These are phyloP conservation scores for Watsonalla cultraria DNA, from an alignment of 2,888 invertebrate genomes.

Conservation along the genomic window DNA sequence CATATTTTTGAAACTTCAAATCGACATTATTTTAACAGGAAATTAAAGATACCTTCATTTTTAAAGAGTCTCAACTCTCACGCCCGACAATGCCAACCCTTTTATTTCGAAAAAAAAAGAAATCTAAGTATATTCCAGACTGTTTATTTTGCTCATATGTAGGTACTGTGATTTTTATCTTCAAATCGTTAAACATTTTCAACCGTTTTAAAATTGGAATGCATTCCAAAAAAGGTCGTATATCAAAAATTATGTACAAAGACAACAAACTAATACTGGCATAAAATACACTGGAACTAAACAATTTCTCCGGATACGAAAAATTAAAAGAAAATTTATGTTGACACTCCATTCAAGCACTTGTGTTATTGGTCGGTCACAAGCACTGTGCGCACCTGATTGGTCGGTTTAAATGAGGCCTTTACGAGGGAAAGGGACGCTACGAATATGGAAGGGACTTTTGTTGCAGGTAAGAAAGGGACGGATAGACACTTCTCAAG, in stretches of 20 bases:
- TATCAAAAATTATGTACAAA: constrained; percentile 12
- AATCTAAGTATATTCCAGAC: too few relatives aligned
- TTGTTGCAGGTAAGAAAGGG: constrained; percentile 43
- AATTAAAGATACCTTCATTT: too few relatives aligned
- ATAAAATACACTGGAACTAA: constrained; percentile 16
- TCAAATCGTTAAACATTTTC: not conserved
- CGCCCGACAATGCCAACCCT: too few relatives aligned
- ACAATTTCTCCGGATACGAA: constrained; percentile 34
- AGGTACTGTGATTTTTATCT: too few relatives aligned
- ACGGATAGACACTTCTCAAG: constrained; percentile 71
- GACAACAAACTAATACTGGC: constrained; percentile 15
- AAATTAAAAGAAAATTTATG: constrained; percentile 66
- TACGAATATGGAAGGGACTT: constrained; percentile 30
- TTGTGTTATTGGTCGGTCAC: constrained; percentile 72
- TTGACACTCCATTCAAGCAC: constrained; percentile 70
- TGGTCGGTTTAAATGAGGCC: constrained; percentile 66
- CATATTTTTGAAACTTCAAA: too few relatives aligned
- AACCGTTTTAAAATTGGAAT: not conserved
- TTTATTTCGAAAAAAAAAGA: too few relatives aligned
- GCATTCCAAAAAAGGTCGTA: not conserved
- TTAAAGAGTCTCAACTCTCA: too few relatives aligned
- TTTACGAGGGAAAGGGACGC: constrained; percentile 58
- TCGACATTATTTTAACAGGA: too few relatives aligned
- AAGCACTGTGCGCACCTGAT: constrained; percentile 46
- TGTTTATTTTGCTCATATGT: too few relatives aligned